Evolutionary conservation across 2,888 invertebrate genomes (phyloP).

Genomic region (Dimorphilus gyrociliatus): DNA sequence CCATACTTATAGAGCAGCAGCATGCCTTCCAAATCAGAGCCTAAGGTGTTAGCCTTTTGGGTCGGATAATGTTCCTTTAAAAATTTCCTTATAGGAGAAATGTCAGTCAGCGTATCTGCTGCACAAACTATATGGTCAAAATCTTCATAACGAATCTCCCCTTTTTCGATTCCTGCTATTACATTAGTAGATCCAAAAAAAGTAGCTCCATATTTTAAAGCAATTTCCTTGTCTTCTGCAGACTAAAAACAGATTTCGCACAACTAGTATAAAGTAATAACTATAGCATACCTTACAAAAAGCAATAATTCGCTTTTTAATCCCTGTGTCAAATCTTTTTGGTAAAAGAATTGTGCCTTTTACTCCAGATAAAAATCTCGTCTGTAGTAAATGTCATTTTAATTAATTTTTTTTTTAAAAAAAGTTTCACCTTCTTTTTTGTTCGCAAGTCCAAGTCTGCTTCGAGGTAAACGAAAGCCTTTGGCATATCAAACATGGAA

Average conservation of each 20-base stretch:
- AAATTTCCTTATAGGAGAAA: conserved; percentile 12
- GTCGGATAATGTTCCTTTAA: conserved; percentile 19
- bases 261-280: background rate
- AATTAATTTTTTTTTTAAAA: background rate
- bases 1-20: conserved; percentile 11
- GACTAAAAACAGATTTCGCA: conserved; percentile 11
- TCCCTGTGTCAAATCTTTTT: conserved; percentile 19
- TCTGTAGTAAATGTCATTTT: conserved; percentile 14
- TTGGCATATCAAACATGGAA: conserved; percentile 20
- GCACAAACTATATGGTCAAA: conserved; percentile 17
- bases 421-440: conserved; percentile 21
- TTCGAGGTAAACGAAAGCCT: conserved; percentile 18
- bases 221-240: conserved; percentile 13
- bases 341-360: conserved; percentile 18
- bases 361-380: conserved; percentile 20
- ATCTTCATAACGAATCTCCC: conserved; percentile 14
- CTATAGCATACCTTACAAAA: conserved; percentile 19
- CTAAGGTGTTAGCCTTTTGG: conserved; percentile 14
- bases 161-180: conserved; percentile 12
- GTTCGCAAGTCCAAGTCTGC: conserved; percentile 19
- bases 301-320: conserved; percentile 16
- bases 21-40: conserved; percentile 13
- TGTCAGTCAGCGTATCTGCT: conserved; percentile 14
- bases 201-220: conserved; percentile 16
- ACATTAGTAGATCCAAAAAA: conserved; percentile 12